Conservation (phyloP, 2,888 invertebrate genomes). For the Amorpha juglandis region DNA sequence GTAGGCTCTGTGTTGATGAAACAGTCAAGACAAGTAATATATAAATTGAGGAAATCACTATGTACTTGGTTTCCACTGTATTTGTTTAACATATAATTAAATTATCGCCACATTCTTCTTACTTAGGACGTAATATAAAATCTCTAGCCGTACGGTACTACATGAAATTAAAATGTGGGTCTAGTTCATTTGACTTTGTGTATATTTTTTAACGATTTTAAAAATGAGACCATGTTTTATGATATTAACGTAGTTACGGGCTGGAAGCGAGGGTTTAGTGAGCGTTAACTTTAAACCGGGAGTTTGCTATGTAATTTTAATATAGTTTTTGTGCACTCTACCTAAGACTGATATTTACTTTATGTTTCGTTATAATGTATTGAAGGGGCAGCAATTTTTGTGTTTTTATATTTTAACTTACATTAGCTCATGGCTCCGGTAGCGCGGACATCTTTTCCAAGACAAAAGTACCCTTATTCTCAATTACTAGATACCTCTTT, state of each 20-base stretch:
- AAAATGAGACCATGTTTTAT: constrained; percentile 18
- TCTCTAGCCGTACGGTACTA: constrained; percentile 51
- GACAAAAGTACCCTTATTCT: no score
- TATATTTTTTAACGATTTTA: constrained; percentile 37
- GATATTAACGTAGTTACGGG: constrained; percentile 11
- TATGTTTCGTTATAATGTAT: neutral
- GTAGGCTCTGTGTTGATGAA: no score
- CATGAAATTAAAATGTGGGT: constrained; percentile 67
- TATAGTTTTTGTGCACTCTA: neutral
- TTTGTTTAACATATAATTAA: neutral
- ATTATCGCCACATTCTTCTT: constrained; percentile 28
- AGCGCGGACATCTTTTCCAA: no score
- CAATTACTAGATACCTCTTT: no score
- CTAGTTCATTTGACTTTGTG: constrained; percentile 56
- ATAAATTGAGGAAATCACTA: no score
- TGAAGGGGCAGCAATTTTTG: neutral
- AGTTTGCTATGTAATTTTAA: neutral
- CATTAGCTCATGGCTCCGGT: no score
- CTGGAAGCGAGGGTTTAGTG: constrained; percentile 14
- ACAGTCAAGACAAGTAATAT: no score
- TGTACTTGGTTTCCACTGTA: no score
- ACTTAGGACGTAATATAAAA: constrained; percentile 41
- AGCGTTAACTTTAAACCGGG: constrained; percentile 2
- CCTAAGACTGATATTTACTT: neutral
- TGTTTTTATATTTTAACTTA: neutral